These are phyloP conservation scores for Melanophora roralis DNA, from an alignment of 2,888 invertebrate genomes.

Conservation along the genomic window DNA sequence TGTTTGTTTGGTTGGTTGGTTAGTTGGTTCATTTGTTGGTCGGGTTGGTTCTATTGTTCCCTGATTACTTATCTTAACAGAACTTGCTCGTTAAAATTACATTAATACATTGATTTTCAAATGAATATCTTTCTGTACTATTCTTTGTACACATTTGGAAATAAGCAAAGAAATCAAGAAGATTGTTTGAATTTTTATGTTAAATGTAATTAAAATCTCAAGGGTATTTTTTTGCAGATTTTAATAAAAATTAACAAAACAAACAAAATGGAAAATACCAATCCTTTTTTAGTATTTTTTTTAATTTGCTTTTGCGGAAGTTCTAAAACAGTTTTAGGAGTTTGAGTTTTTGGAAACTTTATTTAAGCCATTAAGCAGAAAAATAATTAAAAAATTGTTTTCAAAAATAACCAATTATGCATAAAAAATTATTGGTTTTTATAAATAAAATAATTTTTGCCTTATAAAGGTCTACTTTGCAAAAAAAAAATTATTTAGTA, in stretches of 20 bases:
- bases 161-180: constrained; percentile 1
- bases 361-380: too few species aligned
- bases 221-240: not conserved
- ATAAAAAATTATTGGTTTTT: too few species aligned
- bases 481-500: too few species aligned
- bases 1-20: not conserved
- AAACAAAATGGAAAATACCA: too few species aligned
- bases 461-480: too few species aligned
- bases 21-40: not conserved
- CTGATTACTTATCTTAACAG: constrained; percentile 29
- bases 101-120: constrained; percentile 48
- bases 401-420: too few species aligned
- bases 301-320: too few species aligned
- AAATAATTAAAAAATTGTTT: too few species aligned
- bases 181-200: not conserved
- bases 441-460: too few species aligned
- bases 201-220: constrained; percentile 28
- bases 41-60: not conserved
- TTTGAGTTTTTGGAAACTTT: too few species aligned
- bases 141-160: not conserved
- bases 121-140: constrained; percentile 4
- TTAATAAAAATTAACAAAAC: not conserved
- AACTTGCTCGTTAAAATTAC: constrained; percentile 48
- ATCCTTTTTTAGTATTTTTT: too few species aligned
- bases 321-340: too few species aligned